Conservation (phyloP, 2,113 vertebrate species). For the Phodopus roborovskii region DNA sequence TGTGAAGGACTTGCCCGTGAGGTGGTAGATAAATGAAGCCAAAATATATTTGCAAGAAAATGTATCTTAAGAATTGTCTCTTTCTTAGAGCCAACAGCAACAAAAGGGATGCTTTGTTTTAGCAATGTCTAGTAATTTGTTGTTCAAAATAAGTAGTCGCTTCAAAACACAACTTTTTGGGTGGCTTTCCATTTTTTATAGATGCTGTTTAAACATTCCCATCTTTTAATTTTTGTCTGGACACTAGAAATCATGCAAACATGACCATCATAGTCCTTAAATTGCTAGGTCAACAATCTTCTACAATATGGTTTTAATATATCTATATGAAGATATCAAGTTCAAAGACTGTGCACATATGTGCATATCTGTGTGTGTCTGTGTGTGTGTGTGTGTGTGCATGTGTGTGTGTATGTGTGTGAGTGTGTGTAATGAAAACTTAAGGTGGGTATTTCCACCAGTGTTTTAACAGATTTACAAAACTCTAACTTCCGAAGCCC, state of each 20-base stretch:
- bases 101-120: constrained; percentile 14
- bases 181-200: not conserved
- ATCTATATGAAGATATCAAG: constrained; percentile 13
- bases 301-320: constrained; percentile 42
- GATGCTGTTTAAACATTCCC: not conserved
- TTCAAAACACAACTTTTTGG: not conserved
- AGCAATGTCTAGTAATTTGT: not conserved
- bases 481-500: constrained; percentile 25
- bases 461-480: constrained; percentile 41
- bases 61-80: constrained; percentile 4
- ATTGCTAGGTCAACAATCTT: not conserved
- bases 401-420: not conserved
- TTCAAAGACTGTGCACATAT: constrained; percentile 25
- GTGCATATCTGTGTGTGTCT: not conserved
- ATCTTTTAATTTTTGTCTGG: constrained; percentile 30
- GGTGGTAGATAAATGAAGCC: not conserved
- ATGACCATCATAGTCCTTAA: not conserved
- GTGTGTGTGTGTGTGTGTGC: not conserved
- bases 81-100: constrained; percentile 47
- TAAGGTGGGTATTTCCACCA: constrained; percentile 13
- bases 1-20: not conserved
- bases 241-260: not conserved
- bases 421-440: not conserved
- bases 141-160: constrained; percentile 41
- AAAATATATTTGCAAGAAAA: constrained; percentile 59